Conservation (phyloP, 2,113 vertebrate species). For the Callopanchax toddi region DNA sequence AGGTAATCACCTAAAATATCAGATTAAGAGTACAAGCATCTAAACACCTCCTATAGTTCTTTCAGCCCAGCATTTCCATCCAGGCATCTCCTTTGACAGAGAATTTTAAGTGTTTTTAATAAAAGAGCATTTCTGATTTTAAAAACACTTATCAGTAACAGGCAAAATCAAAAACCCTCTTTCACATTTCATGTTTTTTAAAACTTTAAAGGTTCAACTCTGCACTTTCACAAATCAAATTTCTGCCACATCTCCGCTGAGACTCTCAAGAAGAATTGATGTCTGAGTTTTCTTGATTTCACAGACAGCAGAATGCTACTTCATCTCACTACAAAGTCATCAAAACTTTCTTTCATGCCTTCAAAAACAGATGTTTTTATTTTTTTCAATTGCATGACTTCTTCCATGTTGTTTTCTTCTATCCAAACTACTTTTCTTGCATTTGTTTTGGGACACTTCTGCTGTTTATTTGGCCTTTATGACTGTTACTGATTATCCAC, state of each 20-base stretch:
- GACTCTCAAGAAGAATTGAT: constrained; percentile 17
- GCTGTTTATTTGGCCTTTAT: background rate
- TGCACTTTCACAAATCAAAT: constrained; percentile 15
- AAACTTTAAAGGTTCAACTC: constrained; percentile 22
- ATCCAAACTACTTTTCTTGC: background rate
- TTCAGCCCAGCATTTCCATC: no score
- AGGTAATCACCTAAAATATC: no score
- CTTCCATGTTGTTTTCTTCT: background rate
- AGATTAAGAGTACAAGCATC: no score
- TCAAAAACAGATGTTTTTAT: no score
- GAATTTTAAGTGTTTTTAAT: background rate
- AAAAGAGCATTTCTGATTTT: background rate
- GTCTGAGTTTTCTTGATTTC: constrained; percentile 16
- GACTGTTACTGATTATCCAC: background rate
- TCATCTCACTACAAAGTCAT: constrained; percentile 10
- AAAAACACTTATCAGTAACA: background rate
- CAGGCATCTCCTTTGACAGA: background rate
- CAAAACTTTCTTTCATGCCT: constrained; percentile 23
- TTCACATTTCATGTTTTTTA: constrained; percentile 5
- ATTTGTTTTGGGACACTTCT: constrained; percentile 4
- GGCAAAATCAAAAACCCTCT: background rate
- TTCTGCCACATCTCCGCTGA: constrained; percentile 3
- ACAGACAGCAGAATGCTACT: constrained; percentile 13
- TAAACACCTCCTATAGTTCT: no score
- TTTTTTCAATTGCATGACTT: constrained; percentile 3